phyloP scores from a whole-genome alignment of 30 jellyfish, hydroid and myxozoan species.

The Pelagia noctiluca region DNA sequence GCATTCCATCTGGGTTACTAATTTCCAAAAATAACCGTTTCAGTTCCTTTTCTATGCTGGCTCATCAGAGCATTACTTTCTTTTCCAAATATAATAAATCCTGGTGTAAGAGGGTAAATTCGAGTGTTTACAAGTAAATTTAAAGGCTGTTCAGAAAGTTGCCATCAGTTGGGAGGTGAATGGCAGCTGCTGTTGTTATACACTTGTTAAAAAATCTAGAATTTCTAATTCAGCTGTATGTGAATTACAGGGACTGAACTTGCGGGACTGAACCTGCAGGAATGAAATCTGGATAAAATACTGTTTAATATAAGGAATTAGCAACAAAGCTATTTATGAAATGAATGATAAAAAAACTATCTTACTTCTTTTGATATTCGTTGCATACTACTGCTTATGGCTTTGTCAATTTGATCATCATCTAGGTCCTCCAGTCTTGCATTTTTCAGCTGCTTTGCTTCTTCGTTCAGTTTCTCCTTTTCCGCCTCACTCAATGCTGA shows the following conservation, averaged over 20 bases:
- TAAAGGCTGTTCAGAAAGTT: not conserved
- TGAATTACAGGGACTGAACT: not conserved
- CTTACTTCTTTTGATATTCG: conserved; percentile 37
- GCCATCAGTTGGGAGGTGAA: conserved; percentile 7
- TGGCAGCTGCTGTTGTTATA: not conserved
- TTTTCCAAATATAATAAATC: too few relatives aligned
- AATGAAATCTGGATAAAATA: not conserved
- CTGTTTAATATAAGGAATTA: not conserved
- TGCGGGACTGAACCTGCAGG: conserved; percentile 8
- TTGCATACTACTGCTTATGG: conserved; percentile 36
- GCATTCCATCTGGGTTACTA: conserved; percentile 2
- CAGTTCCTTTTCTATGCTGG: not conserved
- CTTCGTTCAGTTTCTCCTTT: not conserved
- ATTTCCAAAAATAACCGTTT: not conserved
- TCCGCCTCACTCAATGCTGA: conserved; percentile 17
- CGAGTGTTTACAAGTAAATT: not conserved
- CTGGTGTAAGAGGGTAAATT: not conserved
- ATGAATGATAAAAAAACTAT: conserved; percentile 1
- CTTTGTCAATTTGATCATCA: conserved; percentile 9
- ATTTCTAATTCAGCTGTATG: not conserved
- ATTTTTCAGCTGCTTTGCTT: conserved; percentile 28
- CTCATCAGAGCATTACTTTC: not conserved
- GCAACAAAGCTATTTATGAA: conserved; percentile 12
- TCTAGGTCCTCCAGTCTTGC: conserved; percentile 22
- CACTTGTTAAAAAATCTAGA: not conserved